Evolutionary conservation across 2,888 invertebrate genomes (phyloP).

Genomic region (Dryomyza anilis): DNA sequence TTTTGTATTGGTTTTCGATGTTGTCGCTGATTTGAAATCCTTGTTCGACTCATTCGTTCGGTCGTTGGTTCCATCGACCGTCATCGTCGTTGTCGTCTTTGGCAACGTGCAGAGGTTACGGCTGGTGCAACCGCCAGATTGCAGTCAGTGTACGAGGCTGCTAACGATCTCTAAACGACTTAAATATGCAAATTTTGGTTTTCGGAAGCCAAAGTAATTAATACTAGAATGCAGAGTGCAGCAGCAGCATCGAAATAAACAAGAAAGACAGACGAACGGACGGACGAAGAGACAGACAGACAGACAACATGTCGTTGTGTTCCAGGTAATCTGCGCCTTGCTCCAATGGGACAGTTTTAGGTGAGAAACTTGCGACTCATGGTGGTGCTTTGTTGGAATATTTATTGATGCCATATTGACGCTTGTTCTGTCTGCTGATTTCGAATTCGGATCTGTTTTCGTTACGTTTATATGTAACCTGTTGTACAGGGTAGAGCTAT

Average conservation of each 20-base stretch:
- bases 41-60: neutral
- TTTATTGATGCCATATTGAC: conserved; percentile 30
- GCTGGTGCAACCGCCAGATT: neutral
- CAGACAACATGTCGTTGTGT: neutral
- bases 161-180: conserved; percentile 21
- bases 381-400: conserved; percentile 28
- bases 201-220: conserved; percentile 62
- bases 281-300: neutral
- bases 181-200: conserved; percentile 57
- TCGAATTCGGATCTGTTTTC: too few relatives aligned
- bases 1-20: conserved; percentile 49
- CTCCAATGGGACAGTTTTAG: too few relatives aligned
- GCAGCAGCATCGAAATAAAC: conserved; percentile 28
- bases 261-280: conserved; percentile 26
- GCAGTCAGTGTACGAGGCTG: neutral
- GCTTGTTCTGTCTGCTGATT: neutral
- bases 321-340: neutral
- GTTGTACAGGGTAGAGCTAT: too few relatives aligned
- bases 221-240: conserved; percentile 51
- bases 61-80: neutral
- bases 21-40: conserved; percentile 29
- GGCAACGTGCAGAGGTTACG: neutral
- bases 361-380: conserved; percentile 44
- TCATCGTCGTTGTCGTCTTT: neutral
- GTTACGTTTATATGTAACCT: too few relatives aligned